A percentile compares a stretch with the other conserved stretches of the same genome.
phyloP scores from a whole-genome alignment of 2,113 vertebrate species.

The Trematomus loennbergii region DNA sequence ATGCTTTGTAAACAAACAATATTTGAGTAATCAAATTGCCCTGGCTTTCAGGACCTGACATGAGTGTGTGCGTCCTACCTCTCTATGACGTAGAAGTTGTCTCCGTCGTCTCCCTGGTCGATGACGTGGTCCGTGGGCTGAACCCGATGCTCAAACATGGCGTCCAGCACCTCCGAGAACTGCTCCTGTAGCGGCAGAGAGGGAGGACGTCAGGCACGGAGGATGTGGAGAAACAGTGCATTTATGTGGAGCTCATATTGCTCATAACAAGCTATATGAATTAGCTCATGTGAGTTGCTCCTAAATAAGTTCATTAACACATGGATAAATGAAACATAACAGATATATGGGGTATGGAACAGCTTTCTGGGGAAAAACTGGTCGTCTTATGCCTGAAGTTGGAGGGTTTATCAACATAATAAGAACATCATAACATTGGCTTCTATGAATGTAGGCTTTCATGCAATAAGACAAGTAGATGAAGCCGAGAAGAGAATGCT shows the following conservation, averaged over 20 bases:
- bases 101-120: slow-evolving; percentile 97
- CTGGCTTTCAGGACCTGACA: not conserved
- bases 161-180: slow-evolving; percentile 96
- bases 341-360: not conserved
- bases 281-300: not conserved
- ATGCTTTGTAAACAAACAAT: not conserved
- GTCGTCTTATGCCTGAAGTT: not conserved
- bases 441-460: not conserved
- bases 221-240: not conserved
- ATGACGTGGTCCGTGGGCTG: slow-evolving; percentile 95
- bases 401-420: not conserved
- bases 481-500: too few species aligned
- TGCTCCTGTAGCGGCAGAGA: slow-evolving; percentile 87
- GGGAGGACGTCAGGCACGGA: slow-evolving; percentile 15
- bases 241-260: not conserved
- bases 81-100: slow-evolving; percentile 99
- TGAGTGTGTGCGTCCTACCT: slow-evolving; percentile 76
- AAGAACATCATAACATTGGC: not conserved
- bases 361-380: not conserved
- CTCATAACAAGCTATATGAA: slow-evolving; percentile 1
- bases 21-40: slow-evolving; percentile 6
- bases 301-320: not conserved
- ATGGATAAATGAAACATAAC: not conserved
- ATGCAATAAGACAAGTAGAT: not conserved
- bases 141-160: slow-evolving; percentile 96